These are phyloP conservation scores for Cyclophora albipunctata DNA, from an alignment of 2,888 invertebrate species.

Conservation along the genomic window DNA sequence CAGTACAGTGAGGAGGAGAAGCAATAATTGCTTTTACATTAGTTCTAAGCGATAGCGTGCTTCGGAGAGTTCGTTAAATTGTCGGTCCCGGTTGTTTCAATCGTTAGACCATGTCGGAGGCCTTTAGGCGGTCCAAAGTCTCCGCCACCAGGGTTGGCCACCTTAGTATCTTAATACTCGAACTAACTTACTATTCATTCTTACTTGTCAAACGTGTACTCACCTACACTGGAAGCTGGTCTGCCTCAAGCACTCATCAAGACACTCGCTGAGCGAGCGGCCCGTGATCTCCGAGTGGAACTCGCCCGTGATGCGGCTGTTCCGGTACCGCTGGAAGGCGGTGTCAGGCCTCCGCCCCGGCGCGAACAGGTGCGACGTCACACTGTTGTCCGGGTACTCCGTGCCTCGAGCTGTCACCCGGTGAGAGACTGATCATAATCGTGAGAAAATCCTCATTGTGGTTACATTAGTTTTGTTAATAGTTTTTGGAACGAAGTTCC, in stretches of 20 bases:
- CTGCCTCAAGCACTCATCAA: slow-evolving; percentile 92
- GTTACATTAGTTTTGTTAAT: slow-evolving; percentile 35
- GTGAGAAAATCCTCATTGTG: slow-evolving; percentile 62
- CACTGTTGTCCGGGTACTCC: slow-evolving; percentile 91
- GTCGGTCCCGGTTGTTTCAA: no score
- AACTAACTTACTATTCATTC: no score
- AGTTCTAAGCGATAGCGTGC: no score
- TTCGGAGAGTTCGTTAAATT: no score
- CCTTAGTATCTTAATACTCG: no score
- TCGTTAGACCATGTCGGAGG: no score
- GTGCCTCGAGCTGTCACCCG: slow-evolving; percentile 86
- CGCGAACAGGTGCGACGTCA: slow-evolving; percentile 88
- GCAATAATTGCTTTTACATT: no score
- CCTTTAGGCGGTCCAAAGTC: no score
- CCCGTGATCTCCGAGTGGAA: slow-evolving; percentile 93
- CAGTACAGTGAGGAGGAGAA: no score
- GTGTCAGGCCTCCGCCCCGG: slow-evolving; percentile 89
- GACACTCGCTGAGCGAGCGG: slow-evolving; percentile 89
- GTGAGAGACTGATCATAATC: slow-evolving; percentile 72
- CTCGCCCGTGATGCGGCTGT: slow-evolving; percentile 89
- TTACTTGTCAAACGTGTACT: background rate
- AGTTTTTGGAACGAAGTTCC: no score
- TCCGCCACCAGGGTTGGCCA: no score
- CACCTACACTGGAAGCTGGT: slow-evolving; percentile 93
- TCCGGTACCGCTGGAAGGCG: slow-evolving; percentile 90